Conservation (phyloP, 2,113 vertebrate genomes). For the Damaliscus lunatus region DNA sequence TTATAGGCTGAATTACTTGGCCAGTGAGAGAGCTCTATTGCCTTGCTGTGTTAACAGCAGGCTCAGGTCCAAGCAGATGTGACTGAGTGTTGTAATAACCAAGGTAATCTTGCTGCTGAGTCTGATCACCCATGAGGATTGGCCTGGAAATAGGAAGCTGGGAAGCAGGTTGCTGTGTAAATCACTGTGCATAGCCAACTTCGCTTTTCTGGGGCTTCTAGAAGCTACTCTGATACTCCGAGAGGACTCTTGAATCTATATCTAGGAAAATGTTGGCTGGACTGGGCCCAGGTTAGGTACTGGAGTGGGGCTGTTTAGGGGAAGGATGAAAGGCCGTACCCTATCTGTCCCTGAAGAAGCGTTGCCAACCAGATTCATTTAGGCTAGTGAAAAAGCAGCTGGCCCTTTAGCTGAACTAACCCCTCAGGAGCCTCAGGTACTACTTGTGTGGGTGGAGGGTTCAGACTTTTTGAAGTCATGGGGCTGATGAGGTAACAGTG, state of each 20-base stretch:
- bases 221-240: background rate
- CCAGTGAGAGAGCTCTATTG: background rate
- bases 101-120: background rate
- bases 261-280: background rate
- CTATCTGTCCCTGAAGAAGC: background rate
- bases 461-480: background rate
- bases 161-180: background rate
- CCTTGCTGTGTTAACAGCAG: background rate
- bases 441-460: background rate
- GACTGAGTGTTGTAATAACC: background rate
- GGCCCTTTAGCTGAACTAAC: background rate
- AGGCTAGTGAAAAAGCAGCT: background rate
- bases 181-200: background rate
- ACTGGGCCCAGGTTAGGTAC: background rate
- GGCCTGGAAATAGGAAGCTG: background rate
- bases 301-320: background rate
- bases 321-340: background rate
- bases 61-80: background rate
- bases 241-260: background rate
- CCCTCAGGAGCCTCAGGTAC: background rate
- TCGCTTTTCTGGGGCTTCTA: background rate
- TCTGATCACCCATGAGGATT: background rate
- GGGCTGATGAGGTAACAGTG: background rate
- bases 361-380: background rate
- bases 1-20: background rate